phyloP scores from a whole-genome alignment of 1,140 invertebrate genomes.

The Melipona quadrifasciata region DNA sequence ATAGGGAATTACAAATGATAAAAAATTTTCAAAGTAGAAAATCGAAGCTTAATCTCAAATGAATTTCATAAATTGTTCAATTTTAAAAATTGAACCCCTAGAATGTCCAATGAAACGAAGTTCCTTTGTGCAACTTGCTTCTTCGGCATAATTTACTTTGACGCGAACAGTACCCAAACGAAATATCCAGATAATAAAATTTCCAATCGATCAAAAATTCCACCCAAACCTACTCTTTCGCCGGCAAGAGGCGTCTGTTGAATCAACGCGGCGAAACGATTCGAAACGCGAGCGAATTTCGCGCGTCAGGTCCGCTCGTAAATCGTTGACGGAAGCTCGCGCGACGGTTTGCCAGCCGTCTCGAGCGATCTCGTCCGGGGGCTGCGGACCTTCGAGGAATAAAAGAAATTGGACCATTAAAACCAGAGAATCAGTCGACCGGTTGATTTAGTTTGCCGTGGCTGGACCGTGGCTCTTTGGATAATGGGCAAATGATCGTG shows the following conservation, averaged over 20 bases:
- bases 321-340: slow-evolving; percentile 30
- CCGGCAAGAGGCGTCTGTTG: too few relatives aligned
- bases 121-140: too few relatives aligned
- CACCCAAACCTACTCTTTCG: neutral
- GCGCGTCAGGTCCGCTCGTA: neutral
- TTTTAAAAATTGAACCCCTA: too few relatives aligned
- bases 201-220: neutral
- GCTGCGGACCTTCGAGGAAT: neutral
- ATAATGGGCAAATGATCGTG: slow-evolving; percentile 69
- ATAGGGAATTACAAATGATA: too few relatives aligned
- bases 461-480: slow-evolving; percentile 34
- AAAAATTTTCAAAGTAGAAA: too few relatives aligned
- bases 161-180: too few relatives aligned
- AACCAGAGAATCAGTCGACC: slow-evolving; percentile 43
- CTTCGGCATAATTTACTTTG: too few relatives aligned
- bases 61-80: too few relatives aligned
- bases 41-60: too few relatives aligned
- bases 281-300: neutral
- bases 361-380: slow-evolving; percentile 3
- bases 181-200: too few relatives aligned
- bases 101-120: too few relatives aligned
- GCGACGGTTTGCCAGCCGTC: slow-evolving; percentile 20
- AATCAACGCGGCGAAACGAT: neutral
- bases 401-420: slow-evolving; percentile 57
- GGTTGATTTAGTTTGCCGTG: slow-evolving; percentile 53